Evolutionary conservation across 2,888 invertebrate species (phyloP), one percentile per base, ranked within the genome.

Genomic region (Zygaena filipendulae): DNA sequence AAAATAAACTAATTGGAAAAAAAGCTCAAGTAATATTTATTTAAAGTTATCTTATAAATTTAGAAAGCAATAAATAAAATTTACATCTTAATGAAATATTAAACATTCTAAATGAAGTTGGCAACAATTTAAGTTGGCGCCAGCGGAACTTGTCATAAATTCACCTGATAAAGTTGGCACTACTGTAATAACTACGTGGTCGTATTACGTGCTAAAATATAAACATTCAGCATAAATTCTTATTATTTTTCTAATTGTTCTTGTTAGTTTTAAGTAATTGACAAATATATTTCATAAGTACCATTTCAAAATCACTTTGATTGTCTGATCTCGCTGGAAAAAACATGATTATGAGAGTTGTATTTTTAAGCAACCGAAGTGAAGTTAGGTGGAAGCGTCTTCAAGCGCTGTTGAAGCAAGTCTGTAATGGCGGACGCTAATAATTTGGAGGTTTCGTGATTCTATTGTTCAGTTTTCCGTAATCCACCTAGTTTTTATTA

Each of bases 371-470:
- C 59, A 59, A 77, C 72, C 56, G 58, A 52, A 59, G 74, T 79
- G 80, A 81, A 81, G 52, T 66, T 79, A 81, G 80, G 57, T 63
- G 66, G 62, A 74, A 75, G 79, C 79, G 70, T 69, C 67, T 68
- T 64, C 67, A 69, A 75, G 68, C 75, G 72, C 61, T 56, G 60
- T 64, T 72, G 68, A 70, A 68, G 66, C 62, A 62, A 70, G 70
- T 71, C 71, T 61, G 74, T 62, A 80, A 81, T 81, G 80, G 80
- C 80, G 80, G 80, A 79, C 75, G 72, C 70, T 61, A 72, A 72
- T 77, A 77, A 71, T 77, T 75, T 74, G 71, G 74, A 64, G 75
- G 70, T 74, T 74, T 80, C 64, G 77, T 77, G 75, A 63, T 69
- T 74, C 70, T 69, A 75, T 79, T 75, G 74, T 75, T 75, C 72